Percentiles rank a stretch among this genome's conserved stretches.
phyloP scores from a whole-genome alignment of 2,113 vertebrate genomes.

The Sphyrna mokarran region DNA sequence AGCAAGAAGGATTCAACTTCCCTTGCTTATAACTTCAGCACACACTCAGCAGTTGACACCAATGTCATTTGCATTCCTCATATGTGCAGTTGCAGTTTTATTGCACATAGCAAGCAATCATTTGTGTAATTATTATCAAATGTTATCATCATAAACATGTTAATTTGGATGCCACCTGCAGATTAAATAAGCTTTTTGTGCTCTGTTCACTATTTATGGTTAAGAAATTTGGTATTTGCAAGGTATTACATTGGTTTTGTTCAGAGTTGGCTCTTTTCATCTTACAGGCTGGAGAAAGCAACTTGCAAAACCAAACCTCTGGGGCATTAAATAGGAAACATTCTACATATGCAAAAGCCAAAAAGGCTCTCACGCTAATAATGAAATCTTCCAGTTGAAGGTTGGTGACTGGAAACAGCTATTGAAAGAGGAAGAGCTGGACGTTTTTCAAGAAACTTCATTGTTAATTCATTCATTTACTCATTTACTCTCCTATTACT shows the following conservation, averaged over 20 bases:
- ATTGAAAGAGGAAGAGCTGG: neutral
- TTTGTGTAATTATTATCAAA: neutral
- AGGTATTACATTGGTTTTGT: neutral
- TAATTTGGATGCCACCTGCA: neutral
- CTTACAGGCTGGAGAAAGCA: neutral
- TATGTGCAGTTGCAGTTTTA: neutral
- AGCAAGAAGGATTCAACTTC: neutral
- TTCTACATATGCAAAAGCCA: neutral
- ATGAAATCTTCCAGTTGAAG: neutral
- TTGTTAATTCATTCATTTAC: neutral
- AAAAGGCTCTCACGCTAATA: neutral
- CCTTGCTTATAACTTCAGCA: neutral
- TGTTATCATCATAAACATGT: neutral
- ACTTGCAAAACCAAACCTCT: neutral
- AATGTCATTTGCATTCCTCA: neutral
- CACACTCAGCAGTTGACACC: neutral
- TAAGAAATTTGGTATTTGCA: neutral
- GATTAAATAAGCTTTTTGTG: neutral
- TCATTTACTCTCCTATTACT: neutral
- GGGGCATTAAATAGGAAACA: neutral
- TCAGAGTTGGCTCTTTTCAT: neutral
- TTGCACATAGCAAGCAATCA: neutral
- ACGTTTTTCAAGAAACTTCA: neutral
- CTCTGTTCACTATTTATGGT: neutral
- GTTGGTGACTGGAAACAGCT: neutral